Evolutionary conservation across 2,888 invertebrate species (phyloP), one percentile per base, ranked within the genome.

Genomic region (Tetrapedia diversipes): DNA sequence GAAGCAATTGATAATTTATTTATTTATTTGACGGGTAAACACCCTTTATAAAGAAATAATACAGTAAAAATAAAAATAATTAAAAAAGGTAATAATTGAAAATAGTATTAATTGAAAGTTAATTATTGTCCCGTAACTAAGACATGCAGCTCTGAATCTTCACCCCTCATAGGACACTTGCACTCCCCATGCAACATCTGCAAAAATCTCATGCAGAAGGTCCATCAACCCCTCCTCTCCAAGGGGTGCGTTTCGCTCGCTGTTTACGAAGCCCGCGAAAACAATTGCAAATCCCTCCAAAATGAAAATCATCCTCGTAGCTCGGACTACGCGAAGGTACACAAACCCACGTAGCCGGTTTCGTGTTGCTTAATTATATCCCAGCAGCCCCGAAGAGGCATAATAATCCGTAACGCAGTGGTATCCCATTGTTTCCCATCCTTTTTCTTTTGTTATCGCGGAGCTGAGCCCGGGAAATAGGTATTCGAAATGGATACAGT

Each of bases 201-300:
- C 24, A 37, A 49, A 37, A 14, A 37, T 61, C 49, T n/a, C 61
- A 61, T 27, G 49, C 49, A 27, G 32, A 24, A n/a, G 22, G 0
- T 11, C 6, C 14, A 8, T 7, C 54, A 14, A 39, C 27, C 47
- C 61, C 24, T 47, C n/a, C 24, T 19, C 19, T 0, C 47, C 34
- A 66, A 61, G 71, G 87, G 87, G 84, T 90, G 88, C 87, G 87
- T 88, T 86, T 81, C 80, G 76, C 80, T 80, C 79, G 32, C n/a
- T 74, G 77, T 77, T 78, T 72, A 69, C 79, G 68, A 78, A 80
- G 80, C 63, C 73, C 51, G 27, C 32, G 63, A 74, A 64, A 59
- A 72, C 57, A 72, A 72, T 73, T 73, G 49, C 41, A 63, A 63
- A 57, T 74, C 74, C 63, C 73, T 57, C 8, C 39, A 34, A 59